Conservation (phyloP, 2,113 vertebrate species). For the Cyanocitta stelleri region DNA sequence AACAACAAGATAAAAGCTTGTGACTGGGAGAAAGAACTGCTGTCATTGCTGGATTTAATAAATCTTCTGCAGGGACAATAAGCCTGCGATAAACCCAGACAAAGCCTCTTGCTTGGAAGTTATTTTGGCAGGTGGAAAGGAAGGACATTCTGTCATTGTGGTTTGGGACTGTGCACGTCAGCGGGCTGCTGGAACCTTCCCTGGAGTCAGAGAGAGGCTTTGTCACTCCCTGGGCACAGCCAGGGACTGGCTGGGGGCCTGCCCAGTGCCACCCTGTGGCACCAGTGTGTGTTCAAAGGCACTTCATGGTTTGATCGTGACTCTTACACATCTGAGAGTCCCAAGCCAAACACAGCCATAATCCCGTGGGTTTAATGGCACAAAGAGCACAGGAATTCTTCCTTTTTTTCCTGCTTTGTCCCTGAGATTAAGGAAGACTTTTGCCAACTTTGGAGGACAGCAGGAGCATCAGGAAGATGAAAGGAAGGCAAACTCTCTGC, state of each 20-base stretch:
- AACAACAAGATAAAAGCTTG: conserved; percentile 27
- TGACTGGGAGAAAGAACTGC: neutral
- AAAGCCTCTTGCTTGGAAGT: neutral
- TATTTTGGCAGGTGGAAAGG: neutral
- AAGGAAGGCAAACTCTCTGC: neutral
- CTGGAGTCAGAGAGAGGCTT: fast-evolving
- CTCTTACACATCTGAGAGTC: neutral
- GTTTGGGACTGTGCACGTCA: fast-evolving
- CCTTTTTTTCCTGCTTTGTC: neutral
- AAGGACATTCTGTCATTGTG: neutral
- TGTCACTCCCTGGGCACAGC: neutral
- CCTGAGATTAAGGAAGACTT: neutral
- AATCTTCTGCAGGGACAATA: neutral
- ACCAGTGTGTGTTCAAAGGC: too few species aligned
- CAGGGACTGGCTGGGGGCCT: fast-evolving
- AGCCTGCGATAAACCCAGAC: neutral
- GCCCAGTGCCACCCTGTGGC: neutral
- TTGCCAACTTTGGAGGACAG: neutral
- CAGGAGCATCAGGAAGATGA: neutral
- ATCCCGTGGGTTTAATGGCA: neutral
- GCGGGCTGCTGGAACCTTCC: neutral
- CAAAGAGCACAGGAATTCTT: fast-evolving
- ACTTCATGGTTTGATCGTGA: too few species aligned
- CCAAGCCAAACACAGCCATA: neutral
- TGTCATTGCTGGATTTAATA: conserved; percentile 40